A percentile compares a stretch with the other conserved stretches of the same genome.
Evolutionary conservation across 2,888 invertebrate genomes (phyloP).

Genomic region (Pyrgus malvae): DNA sequence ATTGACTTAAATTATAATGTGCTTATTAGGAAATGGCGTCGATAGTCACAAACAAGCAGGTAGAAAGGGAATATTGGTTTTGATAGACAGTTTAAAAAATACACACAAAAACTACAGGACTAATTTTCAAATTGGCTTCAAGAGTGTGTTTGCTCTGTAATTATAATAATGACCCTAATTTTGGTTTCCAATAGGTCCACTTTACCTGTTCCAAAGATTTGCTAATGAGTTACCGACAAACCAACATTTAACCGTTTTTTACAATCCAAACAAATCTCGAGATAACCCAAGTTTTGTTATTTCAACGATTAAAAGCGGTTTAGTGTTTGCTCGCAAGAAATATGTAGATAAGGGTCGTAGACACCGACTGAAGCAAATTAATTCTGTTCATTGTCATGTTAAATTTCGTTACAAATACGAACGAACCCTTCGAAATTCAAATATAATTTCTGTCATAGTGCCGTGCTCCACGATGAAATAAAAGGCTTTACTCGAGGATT

Average conservation of each 20-base stretch:
- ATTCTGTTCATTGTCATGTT: constrained; percentile 63
- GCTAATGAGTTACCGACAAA: constrained; percentile 51
- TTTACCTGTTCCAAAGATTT: constrained; percentile 67
- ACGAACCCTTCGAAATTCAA: constrained; percentile 32
- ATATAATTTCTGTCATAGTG: constrained; percentile 37
- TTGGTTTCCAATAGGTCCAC: constrained; percentile 56
- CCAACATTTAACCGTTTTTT: constrained; percentile 39
- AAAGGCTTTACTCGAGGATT: constrained; percentile 24
- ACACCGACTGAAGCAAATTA: constrained; percentile 46
- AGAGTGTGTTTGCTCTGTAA: constrained; percentile 68
- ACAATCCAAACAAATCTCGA: constrained; percentile 38
- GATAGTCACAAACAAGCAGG: constrained; percentile 21
- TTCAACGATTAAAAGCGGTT: constrained; percentile 60
- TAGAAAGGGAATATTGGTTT: constrained; percentile 32
- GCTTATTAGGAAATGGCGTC: constrained; percentile 8
- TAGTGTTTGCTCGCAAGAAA: constrained; percentile 55
- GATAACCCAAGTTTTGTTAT: constrained; percentile 50
- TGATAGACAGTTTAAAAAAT: constrained; percentile 30
- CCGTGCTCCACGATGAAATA: constrained; percentile 22
- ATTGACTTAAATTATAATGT: constrained; percentile 12
- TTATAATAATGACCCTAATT: constrained; percentile 75
- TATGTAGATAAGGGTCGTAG: constrained; percentile 47
- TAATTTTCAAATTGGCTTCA: constrained; percentile 49
- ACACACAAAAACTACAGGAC: constrained; percentile 38
- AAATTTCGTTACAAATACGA: constrained; percentile 47